These are phyloP conservation scores for Drosophila littoralis DNA, from an alignment of 1,140 invertebrate genomes.

Conservation along the genomic window DNA sequence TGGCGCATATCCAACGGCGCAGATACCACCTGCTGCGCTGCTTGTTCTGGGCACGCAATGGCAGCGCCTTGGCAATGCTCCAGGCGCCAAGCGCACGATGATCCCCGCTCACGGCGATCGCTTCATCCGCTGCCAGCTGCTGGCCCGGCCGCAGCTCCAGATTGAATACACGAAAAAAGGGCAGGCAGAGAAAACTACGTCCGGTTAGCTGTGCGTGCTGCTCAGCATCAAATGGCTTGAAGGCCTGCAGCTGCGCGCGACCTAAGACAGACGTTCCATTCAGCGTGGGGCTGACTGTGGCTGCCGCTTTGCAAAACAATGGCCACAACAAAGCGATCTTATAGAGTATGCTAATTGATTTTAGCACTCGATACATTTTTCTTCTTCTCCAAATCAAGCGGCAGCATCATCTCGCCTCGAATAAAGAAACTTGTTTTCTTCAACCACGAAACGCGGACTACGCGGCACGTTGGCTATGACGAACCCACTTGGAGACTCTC, in stretches of 20 bases:
- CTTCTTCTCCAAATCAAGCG: constrained; percentile 54
- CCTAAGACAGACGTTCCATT: constrained; percentile 63
- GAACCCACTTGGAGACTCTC: constrained; percentile 40
- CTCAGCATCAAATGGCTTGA: constrained; percentile 65
- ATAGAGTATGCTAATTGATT: constrained; percentile 77
- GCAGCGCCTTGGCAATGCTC: constrained; percentile 83
- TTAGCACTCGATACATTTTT: constrained; percentile 81
- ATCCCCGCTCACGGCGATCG: constrained; percentile 84
- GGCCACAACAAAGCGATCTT: constrained; percentile 39
- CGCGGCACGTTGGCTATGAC: constrained; percentile 6
- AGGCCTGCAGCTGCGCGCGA: constrained; percentile 55
- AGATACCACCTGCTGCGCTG: constrained; percentile 61
- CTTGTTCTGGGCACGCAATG: constrained; percentile 60
- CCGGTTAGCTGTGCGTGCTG: constrained; percentile 42
- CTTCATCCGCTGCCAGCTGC: constrained; percentile 70
- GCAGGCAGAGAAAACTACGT: constrained; percentile 76
- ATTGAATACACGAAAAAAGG: constrained; percentile 71
- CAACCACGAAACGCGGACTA: constrained; percentile 21
- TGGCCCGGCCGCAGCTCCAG: constrained; percentile 51
- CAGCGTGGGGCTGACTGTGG: constrained; percentile 11
- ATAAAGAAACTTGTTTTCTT: constrained; percentile 66
- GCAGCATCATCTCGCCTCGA: constrained; percentile 55
- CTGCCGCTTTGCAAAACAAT: constrained; percentile 32
- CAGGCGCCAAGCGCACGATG: constrained; percentile 84
- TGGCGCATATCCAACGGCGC: constrained; percentile 86